Evolutionary conservation across 2,888 invertebrate species (phyloP), one percentile per base, ranked within the genome.

Genomic region (Dasypogon diadema): DNA sequence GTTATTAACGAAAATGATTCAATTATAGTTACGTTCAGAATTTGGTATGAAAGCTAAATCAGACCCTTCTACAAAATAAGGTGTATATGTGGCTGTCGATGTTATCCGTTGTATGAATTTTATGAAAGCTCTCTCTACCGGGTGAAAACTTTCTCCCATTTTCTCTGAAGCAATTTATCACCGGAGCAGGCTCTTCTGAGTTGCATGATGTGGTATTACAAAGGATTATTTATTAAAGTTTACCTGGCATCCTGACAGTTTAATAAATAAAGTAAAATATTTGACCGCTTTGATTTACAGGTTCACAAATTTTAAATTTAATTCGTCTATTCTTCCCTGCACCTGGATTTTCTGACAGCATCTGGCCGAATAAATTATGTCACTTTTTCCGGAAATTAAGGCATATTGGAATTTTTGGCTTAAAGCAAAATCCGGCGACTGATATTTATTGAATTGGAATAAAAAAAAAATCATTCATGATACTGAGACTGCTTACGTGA

Each of bases 241-340:
- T 22, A 18, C 12, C 60, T 60, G 10, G 18, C 18, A 21, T 16
- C 1, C 21, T 37, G 60, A 34, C 60, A 60, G 60, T 18, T 56
- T 56, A 26, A 56, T 56, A 56, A 56, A 56, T 26, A 56, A 56
- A 56, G 26, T 26, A 10, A 37, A 60, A 60, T 60, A 34, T n/a
- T 60, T 60, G 60, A 42, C 21, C 12, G 21, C 60, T 34, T 60
- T 60, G 60, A 60, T 60, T 60, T 30, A 60, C 60, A 16, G 8
- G 37, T 12, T 18, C 10, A 34, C 12, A 21, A 60, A 12, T 60
- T 60, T 60, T 60, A 42, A 42, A 42, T 12, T 42, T 42, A 18
- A 30, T 26, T 21, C n/a, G 42, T 42, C 37, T 21, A 60, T 34
- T 6, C 18, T 0, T 30, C 6, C 16, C 6, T 10, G 16, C 60